Evolutionary conservation across 2,797 vertebrate species (phyloP), one percentile per base, ranked within the genome.

Genomic region (Monodelphis domestica): DNA sequence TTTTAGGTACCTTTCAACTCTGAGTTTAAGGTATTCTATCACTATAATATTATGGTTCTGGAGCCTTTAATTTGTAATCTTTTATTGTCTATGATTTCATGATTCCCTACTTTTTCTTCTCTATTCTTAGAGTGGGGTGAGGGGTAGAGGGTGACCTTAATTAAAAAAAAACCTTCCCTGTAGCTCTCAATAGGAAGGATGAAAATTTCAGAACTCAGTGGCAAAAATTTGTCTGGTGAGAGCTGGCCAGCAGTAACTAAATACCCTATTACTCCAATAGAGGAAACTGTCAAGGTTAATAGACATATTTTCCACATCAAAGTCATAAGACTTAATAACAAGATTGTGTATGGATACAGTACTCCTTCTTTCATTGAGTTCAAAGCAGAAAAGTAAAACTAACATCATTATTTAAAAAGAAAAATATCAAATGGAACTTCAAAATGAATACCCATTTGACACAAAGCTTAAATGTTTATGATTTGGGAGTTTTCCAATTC

Each of bases 241-340:
- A 96, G 55, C 52, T 92, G 59, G 89, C 28, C 84, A 89, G 87
- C 91, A 94, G 94, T 96, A 95, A 92, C 91, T 88, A 95, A 95
- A 84, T 1, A 28, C 70, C 57, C 14, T 93, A 94, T 92, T 90
- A 91, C 95, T 97, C 89, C 92, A 95, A 45, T 38, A 70, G 55
- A 93, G 63, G 55, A 54, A 95, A 59, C 89, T 96, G 94, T 96
- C 96, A 95, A 63, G 87, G 95, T 84, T 94, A 95, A 95, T 95
- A 91, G 94, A 89, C 91, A 91, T 96, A 30, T 92, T 97, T 97
- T 95, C 93, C 54, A 95, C 78, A 88, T 97, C 94, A 95, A 90
- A 15, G 29, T 96, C 95, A 96, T 95, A 92, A 95, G 93, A 93
- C 84, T 92, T 95, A 96, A 95, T 97, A 94, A 95, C 53, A 84